A percentile compares a stretch with the other conserved stretches of the same genome.
phyloP scores from a whole-genome alignment of 2,113 vertebrate species.

The Pangasianodon hypophthalmus region DNA sequence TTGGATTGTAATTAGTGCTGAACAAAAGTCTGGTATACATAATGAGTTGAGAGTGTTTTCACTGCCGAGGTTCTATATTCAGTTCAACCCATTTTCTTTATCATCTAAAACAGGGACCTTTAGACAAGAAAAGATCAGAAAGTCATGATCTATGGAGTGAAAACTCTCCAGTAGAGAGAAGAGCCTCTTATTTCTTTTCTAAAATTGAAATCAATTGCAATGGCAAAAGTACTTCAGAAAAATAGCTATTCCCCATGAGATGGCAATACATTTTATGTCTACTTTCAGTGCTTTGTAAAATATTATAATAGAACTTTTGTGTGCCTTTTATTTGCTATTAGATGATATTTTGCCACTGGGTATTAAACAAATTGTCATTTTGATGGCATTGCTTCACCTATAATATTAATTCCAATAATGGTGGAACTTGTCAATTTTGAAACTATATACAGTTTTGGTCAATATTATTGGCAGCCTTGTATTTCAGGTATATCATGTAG shows the following conservation, averaged over 20 bases:
- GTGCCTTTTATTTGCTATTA: not conserved
- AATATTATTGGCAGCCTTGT: not conserved
- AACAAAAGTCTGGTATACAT: constrained; percentile 33
- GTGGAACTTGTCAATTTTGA: not conserved
- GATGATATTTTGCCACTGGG: not conserved
- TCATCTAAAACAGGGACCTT: constrained; percentile 25
- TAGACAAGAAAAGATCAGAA: constrained; percentile 14
- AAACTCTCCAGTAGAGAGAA: not conserved
- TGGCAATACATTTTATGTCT: not conserved
- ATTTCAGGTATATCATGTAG: not conserved
- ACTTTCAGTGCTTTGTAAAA: not conserved
- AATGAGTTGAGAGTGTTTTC: constrained; percentile 7
- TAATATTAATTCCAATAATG: not conserved
- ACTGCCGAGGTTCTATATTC: constrained; percentile 6
- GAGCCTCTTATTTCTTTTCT: constrained; percentile 4
- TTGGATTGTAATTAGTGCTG: constrained; percentile 42
- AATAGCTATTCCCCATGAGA: constrained; percentile 2
- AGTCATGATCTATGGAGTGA: constrained; percentile 18
- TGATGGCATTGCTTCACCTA: not conserved
- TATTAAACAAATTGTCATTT: not conserved
- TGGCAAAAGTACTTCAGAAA: constrained; percentile 1
- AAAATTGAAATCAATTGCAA: constrained; percentile 27
- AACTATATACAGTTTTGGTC: not conserved
- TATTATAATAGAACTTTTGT: not conserved
- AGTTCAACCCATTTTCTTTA: constrained; percentile 29